Evolutionary conservation across 2,888 invertebrate species (phyloP).

Genomic region (Philhelius pedissequus): DNA sequence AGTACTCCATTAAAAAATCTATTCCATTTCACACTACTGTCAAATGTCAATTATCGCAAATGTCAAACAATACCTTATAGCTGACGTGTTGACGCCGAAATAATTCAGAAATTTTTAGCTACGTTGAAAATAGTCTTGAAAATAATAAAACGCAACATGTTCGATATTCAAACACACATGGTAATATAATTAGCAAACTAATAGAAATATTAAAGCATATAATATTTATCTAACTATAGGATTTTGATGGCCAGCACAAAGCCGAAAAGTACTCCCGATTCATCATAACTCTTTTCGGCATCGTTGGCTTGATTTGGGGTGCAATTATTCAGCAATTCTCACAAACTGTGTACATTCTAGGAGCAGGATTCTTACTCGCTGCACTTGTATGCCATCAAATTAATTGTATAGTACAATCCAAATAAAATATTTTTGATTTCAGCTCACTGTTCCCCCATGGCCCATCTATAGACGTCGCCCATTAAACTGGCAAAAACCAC

Average conservation of each 20-base stretch:
- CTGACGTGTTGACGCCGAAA: slow-evolving; percentile 63
- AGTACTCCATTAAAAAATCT: neutral
- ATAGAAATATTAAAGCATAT: neutral
- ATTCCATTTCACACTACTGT: neutral
- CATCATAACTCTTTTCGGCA: slow-evolving; percentile 94
- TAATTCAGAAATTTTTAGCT: slow-evolving; percentile 15
- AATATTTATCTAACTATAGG: slow-evolving; percentile 79
- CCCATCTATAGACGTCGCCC: slow-evolving; percentile 94
- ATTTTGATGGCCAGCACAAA: slow-evolving; percentile 93
- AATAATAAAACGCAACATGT: slow-evolving; percentile 71
- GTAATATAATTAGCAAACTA: slow-evolving; percentile 69
- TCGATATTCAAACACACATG: slow-evolving; percentile 79
- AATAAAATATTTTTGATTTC: neutral
- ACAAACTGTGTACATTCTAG: slow-evolving; percentile 94
- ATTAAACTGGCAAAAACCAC: slow-evolving; percentile 92
- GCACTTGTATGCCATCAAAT: slow-evolving; percentile 83
- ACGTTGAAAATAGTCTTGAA: slow-evolving; percentile 40
- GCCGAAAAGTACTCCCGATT: slow-evolving; percentile 94
- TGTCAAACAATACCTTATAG: slow-evolving; percentile 29
- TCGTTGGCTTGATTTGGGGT: slow-evolving; percentile 94
- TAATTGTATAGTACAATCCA: neutral
- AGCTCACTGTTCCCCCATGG: slow-evolving; percentile 97
- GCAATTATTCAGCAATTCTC: slow-evolving; percentile 97
- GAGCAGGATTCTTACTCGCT: slow-evolving; percentile 93
- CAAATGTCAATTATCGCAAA: neutral